These are phyloP conservation scores for Micrasema minimum DNA, from an alignment of 1,140 invertebrate species.

Conservation along the genomic window DNA sequence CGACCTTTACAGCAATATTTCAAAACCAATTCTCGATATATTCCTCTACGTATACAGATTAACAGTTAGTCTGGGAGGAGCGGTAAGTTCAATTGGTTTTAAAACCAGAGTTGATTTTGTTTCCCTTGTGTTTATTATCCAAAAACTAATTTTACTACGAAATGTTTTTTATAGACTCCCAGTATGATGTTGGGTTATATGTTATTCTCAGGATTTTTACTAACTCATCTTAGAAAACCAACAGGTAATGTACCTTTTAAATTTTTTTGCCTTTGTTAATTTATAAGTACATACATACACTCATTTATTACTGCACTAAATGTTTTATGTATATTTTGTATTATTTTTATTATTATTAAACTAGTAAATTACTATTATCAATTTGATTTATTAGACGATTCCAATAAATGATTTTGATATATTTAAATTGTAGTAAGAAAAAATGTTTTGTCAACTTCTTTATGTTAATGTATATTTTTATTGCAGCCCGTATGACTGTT, in stretches of 20 bases:
- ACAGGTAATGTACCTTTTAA: constrained; percentile 68
- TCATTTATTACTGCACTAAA: too few relatives aligned
- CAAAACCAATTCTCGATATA: constrained; percentile 96
- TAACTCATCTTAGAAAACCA: constrained; percentile 85
- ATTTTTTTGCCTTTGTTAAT: neutral
- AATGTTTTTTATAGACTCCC: constrained; percentile 76
- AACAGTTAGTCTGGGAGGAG: constrained; percentile 85
- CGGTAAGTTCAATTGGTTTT: constrained; percentile 56
- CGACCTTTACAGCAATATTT: constrained; percentile 97
- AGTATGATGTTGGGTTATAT: constrained; percentile 87
- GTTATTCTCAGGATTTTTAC: constrained; percentile 81
- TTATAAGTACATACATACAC: too few relatives aligned
- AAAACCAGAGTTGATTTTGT: too few relatives aligned
- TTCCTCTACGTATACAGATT: constrained; percentile 92
- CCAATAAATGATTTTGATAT: too few relatives aligned
- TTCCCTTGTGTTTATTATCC: too few relatives aligned
- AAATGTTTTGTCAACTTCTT: neutral
- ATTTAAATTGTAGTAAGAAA: too few relatives aligned
- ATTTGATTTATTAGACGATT: too few relatives aligned
- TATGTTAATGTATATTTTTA: constrained; percentile 26
- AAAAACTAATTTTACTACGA: too few relatives aligned
- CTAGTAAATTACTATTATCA: too few relatives aligned
- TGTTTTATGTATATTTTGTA: neutral
- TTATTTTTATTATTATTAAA: neutral
- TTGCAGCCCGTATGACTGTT: constrained; percentile 80